Evolutionary conservation across 2,113 vertebrate species (phyloP), one percentile per base, ranked within the genome.

Genomic region (Petrocephalus microphthalmus): DNA sequence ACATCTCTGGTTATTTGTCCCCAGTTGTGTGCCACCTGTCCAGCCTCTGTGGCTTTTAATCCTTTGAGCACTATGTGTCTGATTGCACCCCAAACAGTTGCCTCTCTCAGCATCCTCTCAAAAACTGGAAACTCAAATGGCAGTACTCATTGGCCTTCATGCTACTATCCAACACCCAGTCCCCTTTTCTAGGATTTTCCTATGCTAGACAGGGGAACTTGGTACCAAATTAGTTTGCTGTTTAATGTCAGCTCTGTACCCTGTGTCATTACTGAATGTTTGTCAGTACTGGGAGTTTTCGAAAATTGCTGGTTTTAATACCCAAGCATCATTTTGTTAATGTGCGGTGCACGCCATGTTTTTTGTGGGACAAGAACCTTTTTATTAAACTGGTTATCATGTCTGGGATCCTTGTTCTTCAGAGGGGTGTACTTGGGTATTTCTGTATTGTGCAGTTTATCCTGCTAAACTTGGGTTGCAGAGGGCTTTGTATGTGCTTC

Each of bases 61-160:
- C 94, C 95, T 95, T 96, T 92, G 93, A 95, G 92, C 91, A 92
- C 94, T 93, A 89, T 92, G 92, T 92, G 93, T 91, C 92, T 90
- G 84, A 91, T 94, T 95, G 94, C 94, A 89, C 92, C 93, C 94
- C 93, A 94, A 91, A 93, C 91, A 88, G 0, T 88, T 84, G 91
- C 91, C 94, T 90, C 91, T 92, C 88, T 93, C 89, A 92, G 91
- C 90, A 91, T 92, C 90, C 91, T 91, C 47, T 89, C 83, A 49
- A 54, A 45, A 88, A 56, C 25, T 49, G 78, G 25, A 64, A 64
- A 64, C 42, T 42, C 78, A n/a, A 11, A 20, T 82, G 81, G 49
- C 15, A 83, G 19, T 19, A 45, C 81, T 13, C 11, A 45, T 45
- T 83, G 45, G 45, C 45, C 81, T 47, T 83, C 2, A 47, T 83